Evolutionary conservation across 2,797 vertebrate genomes (phyloP).

Genomic region (Pangasius sanitwongsei): DNA sequence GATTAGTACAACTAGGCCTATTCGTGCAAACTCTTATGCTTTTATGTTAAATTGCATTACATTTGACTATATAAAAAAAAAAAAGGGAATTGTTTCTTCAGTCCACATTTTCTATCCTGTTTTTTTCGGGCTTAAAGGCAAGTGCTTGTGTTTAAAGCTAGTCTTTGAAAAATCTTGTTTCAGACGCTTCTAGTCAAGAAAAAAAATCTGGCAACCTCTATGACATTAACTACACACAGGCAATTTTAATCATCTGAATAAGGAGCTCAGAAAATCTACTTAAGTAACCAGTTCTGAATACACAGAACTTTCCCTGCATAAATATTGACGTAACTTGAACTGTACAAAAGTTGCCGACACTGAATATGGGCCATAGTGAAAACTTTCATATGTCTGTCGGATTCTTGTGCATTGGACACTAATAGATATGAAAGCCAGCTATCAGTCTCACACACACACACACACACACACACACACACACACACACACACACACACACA

Average conservation of each 20-base stretch:
- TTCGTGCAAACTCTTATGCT: not conserved
- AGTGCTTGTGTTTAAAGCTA: too few species aligned
- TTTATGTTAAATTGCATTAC: not conserved
- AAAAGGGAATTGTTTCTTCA: not conserved
- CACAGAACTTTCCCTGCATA: too few species aligned
- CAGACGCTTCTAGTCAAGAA: too few species aligned
- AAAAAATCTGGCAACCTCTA: not conserved
- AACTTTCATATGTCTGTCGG: not conserved
- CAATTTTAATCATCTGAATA: not conserved
- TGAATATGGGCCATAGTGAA: too few species aligned
- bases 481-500: constrained; percentile 5
- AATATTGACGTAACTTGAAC: too few species aligned
- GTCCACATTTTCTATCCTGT: not conserved
- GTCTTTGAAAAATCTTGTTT: not conserved
- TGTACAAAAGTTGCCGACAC: too few species aligned
- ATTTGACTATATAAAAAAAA: not conserved
- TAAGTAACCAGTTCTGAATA: too few species aligned
- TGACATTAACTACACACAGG: not conserved
- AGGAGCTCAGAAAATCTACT: not conserved
- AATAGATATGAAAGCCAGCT: not conserved
- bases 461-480: constrained; percentile 1
- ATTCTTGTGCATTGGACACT: not conserved
- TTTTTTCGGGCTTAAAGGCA: not conserved
- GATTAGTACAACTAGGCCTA: not conserved
- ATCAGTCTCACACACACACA: not conserved